These are phyloP conservation scores for Pseudochaenichthys georgianus DNA, from an alignment of 2,797 vertebrate species.

Conservation along the genomic window DNA sequence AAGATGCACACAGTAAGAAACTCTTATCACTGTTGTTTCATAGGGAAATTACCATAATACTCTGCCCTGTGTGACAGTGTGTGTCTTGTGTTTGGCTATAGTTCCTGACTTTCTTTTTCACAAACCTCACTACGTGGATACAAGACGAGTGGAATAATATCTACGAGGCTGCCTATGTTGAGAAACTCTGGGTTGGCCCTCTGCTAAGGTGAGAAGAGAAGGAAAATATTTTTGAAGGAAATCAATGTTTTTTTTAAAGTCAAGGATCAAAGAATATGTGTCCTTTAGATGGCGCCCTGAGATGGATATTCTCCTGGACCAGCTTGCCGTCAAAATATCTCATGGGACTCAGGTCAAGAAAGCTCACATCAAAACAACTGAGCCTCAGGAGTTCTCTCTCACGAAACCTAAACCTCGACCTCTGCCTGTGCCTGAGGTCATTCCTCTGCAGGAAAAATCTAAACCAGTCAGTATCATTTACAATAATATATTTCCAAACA, in stretches of 20 bases:
- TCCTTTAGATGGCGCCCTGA: constrained; percentile 89
- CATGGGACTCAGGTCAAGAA: constrained; percentile 59
- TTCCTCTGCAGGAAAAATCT: constrained; percentile 81
- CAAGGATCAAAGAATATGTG: constrained; percentile 10
- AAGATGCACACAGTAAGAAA: constrained; percentile 89
- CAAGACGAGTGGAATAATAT: constrained; percentile 91
- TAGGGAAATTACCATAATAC: neutral
- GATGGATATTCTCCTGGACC: constrained; percentile 83
- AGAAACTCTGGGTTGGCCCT: constrained; percentile 87
- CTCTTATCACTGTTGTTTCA: neutral
- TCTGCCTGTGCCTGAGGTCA: constrained; percentile 80
- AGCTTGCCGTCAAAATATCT: constrained; percentile 76
- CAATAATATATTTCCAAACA: neutral
- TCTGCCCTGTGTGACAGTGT: constrained; percentile 10
- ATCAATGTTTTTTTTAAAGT: neutral
- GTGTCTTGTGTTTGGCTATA: constrained; percentile 66
- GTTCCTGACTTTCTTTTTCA: constrained; percentile 94
- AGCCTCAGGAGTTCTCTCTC: constrained; percentile 89
- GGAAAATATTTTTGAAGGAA: neutral
- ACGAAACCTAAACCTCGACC: constrained; percentile 85
- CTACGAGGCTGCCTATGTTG: constrained; percentile 88
- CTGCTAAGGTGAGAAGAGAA: constrained; percentile 86
- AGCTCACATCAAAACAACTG: constrained; percentile 77
- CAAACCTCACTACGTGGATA: constrained; percentile 90
- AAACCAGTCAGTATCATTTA: constrained; percentile 82